phyloP scores from a whole-genome alignment of 2,888 invertebrate genomes.

The Ennomos quercinarius region DNA sequence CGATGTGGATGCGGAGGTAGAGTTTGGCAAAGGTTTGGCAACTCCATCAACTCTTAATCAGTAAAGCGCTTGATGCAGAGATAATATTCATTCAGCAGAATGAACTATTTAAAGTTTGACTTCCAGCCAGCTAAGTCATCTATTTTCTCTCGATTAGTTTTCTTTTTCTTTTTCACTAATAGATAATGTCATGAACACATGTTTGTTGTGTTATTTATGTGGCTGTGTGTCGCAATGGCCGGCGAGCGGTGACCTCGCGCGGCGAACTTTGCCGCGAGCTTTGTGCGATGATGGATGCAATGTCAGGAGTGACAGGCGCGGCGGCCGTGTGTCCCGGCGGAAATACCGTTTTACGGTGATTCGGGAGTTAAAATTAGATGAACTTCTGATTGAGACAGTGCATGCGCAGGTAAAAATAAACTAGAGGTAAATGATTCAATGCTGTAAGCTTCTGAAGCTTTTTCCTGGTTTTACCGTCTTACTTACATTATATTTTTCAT shows the following conservation, averaged over 20 bases:
- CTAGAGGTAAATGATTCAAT: conserved; percentile 5
- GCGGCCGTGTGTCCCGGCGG: conserved; percentile 42
- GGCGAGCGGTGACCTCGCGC: conserved; percentile 38
- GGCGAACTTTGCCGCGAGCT: conserved; percentile 11
- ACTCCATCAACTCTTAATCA: conserved; percentile 2
- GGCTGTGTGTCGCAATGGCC: conserved; percentile 46
- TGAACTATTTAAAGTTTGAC: conserved; percentile 42
- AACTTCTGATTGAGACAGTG: conserved; percentile 19
- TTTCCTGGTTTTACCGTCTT: not conserved
- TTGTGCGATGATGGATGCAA: conserved; percentile 44
- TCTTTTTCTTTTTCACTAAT: conserved; percentile 35
- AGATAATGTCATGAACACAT: conserved; percentile 30
- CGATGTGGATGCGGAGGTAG: not conserved
- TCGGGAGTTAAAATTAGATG: conserved; percentile 25
- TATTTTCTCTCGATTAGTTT: conserved; percentile 27
- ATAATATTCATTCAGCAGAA: conserved; percentile 22
- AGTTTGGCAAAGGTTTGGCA: not conserved
- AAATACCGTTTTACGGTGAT: conserved; percentile 29
- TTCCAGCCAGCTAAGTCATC: conserved; percentile 22
- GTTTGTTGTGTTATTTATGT: conserved; percentile 42
- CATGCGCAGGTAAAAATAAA: conserved; percentile 24
- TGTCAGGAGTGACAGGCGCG: conserved; percentile 48
- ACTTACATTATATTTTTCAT: too few species aligned
- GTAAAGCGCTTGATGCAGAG: conserved; percentile 12
- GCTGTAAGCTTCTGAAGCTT: conserved; percentile 8